Conservation (phyloP, 2,888 invertebrate species). For the Euzophera pinguis region DNA sequence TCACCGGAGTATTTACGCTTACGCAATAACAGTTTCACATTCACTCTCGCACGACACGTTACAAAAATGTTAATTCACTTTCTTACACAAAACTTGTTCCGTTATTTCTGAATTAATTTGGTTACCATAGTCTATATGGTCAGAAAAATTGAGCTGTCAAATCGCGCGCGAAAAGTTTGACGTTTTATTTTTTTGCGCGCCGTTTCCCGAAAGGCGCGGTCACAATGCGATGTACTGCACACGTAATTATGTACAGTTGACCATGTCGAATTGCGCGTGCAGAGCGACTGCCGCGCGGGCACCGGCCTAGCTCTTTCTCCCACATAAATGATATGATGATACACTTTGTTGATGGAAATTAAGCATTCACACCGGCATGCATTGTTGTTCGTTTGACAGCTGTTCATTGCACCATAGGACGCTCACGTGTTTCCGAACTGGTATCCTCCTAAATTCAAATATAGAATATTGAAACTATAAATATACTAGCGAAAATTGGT, state of each 20-base stretch:
- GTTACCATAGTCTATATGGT: conserved; percentile 33
- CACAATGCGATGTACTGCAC: conserved; percentile 39
- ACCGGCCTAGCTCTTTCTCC: conserved; percentile 72
- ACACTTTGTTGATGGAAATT: conserved; percentile 56
- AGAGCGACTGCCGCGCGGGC: conserved; percentile 65
- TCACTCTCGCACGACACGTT: conserved; percentile 65
- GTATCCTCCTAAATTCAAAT: conserved; percentile 28
- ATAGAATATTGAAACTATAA: conserved; percentile 5
- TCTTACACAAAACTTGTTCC: conserved; percentile 61
- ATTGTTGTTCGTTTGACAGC: conserved; percentile 49
- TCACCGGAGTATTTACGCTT: conserved; percentile 47
- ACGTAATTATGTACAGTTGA: conserved; percentile 69
- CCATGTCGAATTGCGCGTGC: conserved; percentile 77
- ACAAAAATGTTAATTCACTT: conserved; percentile 68
- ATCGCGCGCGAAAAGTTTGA: conserved; percentile 47
- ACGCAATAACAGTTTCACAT: conserved; percentile 68
- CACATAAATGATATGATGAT: conserved; percentile 62
- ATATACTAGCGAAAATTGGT: conserved; percentile 33
- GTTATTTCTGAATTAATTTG: conserved; percentile 27
- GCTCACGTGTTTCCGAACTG: conserved; percentile 24
- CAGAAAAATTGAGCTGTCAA: conserved; percentile 28
- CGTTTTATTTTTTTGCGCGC: conserved; percentile 36
- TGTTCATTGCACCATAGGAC: conserved; percentile 34
- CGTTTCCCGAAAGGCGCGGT: conserved; percentile 35
- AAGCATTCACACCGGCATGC: conserved; percentile 40